Base-by-base conservation (phyloP, 2,797 vertebrate genomes). In the Furcifer pardalis region DNA sequence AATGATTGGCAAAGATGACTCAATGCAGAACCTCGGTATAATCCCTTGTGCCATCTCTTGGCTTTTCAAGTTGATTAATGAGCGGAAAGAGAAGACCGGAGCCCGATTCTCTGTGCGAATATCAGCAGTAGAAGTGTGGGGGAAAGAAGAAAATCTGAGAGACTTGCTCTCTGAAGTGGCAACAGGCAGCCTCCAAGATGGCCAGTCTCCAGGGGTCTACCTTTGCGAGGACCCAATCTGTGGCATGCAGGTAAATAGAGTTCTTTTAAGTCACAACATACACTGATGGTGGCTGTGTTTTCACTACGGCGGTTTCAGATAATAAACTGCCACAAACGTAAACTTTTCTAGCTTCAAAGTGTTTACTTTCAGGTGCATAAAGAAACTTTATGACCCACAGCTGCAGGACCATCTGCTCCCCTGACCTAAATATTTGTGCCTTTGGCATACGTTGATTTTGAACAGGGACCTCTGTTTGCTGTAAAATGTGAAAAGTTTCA, bases 21-120 rank as follows among this genome's bases (percentile, higher is more conserved):
- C 97, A 88, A 94, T 96, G 94, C 97, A 98, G 94, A 98, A 95
- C 86, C 96, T 99, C 0, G 99, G 98, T 7, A 93, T 99, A 92
- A 98, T 99, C 86, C 99, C 98, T 56, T 99, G 97, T 88, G 98
- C 98, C 91, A 98, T 99, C 93, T 98, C 98, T 60, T 99, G 99
- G 99, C 97, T 99, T 91, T 99, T 98, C 96, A 98, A 97, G 75
- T 95, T 98, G 88, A 98, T 99, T 59, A 98, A 98, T 21, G 97
- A 98, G 86, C 97, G 98, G 83, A 97, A 97, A 86, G 98, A 99
- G 90, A 98, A 98, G 96, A 99, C 98, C 0, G 98, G 98, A 92
- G 97, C 98, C 0, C 97, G 97, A 27, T 97, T 99, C 94, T 97
- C 97, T 0, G 98, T 99, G 37, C 98, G 98, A 1, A 97, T 99